Evolutionary conservation across 53 echinoderm and acorn worm genomes (phyloP).

Genomic region (Holothuria scabra): DNA sequence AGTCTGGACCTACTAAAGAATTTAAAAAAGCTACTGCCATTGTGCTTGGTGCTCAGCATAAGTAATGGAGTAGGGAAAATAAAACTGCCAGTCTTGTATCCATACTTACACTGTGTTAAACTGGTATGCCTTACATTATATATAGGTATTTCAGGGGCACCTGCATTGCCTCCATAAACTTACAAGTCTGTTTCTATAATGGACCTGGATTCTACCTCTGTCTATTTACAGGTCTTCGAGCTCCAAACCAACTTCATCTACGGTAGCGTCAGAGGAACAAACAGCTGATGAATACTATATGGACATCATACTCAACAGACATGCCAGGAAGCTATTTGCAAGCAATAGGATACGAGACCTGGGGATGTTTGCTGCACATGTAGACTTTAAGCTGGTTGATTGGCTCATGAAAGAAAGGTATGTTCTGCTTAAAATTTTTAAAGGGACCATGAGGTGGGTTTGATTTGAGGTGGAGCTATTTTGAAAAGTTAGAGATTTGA

Average conservation of each 20-base stretch:
- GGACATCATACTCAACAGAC: conserved; percentile 82
- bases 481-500: not conserved
- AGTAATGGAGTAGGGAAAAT: too few species aligned
- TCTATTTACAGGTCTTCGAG: conserved; percentile 31
- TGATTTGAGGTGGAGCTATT: too few species aligned
- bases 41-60: too few species aligned
- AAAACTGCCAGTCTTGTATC: too few species aligned
- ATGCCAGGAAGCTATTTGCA: conserved; percentile 88
- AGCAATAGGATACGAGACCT: conserved; percentile 80
- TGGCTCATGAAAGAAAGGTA: conserved; percentile 97
- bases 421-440: not conserved
- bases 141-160: too few species aligned
- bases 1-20: too few species aligned
- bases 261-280: conserved; percentile 18
- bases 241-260: not conserved
- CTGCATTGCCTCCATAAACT: not conserved
- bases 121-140: too few species aligned
- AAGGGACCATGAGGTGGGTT: not conserved
- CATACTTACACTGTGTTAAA: too few species aligned
- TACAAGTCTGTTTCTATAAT: not conserved
- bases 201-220: not conserved
- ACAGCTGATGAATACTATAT: conserved; percentile 90
- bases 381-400: conserved; percentile 82
- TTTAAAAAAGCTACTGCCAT: too few species aligned
- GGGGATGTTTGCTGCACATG: conserved; percentile 80